phyloP scores from a whole-genome alignment of 1,140 invertebrate genomes.

The Monochamus saltuarius region DNA sequence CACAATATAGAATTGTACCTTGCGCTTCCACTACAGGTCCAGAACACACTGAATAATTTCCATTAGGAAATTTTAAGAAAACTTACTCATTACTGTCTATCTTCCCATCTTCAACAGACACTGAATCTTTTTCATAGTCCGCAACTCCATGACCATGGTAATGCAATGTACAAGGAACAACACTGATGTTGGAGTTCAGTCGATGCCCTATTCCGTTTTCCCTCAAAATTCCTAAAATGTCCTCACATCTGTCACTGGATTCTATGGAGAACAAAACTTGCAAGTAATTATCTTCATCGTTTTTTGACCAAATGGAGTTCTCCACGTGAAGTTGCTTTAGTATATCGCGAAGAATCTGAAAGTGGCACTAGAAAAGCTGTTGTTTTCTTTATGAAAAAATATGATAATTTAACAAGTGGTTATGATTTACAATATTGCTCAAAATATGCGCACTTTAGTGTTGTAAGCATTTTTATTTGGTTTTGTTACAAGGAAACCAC shows the following conservation, averaged over 20 bases:
- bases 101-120: no score
- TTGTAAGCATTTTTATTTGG: not conserved
- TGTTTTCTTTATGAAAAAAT: not conserved
- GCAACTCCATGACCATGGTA: conserved; percentile 38
- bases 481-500: not conserved
- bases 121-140: not conserved
- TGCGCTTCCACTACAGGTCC: no score
- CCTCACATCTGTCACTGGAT: conserved; percentile 50
- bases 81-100: no score
- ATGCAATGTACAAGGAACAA: conserved; percentile 53
- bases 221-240: conserved; percentile 49
- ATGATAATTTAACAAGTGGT: not conserved
- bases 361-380: not conserved
- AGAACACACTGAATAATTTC: no score
- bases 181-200: conserved; percentile 49
- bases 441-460: not conserved
- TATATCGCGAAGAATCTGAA: conserved; percentile 25
- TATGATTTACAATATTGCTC: no score
- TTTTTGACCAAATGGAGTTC: conserved; percentile 29
- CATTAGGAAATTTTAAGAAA: no score
- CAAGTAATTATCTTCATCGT: conserved; percentile 39
- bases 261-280: conserved; percentile 52
- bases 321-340: conserved; percentile 24
- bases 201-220: conserved; percentile 49
- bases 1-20: no score